Base-by-base conservation (phyloP, 2,888 invertebrate species). In the Desoria tigrina region DNA sequence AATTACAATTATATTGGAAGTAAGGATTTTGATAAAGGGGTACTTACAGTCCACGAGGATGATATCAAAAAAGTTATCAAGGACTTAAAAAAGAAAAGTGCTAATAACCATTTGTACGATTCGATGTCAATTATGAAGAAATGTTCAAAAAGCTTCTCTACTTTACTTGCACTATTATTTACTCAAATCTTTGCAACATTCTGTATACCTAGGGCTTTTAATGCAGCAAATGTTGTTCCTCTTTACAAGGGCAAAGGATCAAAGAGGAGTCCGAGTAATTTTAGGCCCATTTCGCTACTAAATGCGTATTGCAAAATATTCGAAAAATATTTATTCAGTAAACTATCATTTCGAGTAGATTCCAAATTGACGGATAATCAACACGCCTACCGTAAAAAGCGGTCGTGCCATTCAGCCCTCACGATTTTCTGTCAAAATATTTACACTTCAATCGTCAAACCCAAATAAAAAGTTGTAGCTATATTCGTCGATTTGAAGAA, bases 401-500 rank as follows among this genome's bases (percentile, higher is more conserved):
- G 64, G 57, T 77, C 76, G 1, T 74, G 70, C 23, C 51, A 65
- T 11, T 67, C 71, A 18, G 74, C 71, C 37, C 37, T 76, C 1
- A 24, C 58, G 14, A 39, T 61, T 4, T 66, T 73, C 9, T 63
- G 61, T 1, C 26, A 71, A 28, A 66, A 67, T 66, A 51, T 77
- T n/a, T 60, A 63, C n/a, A 49, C 63, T 1, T 24, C 58, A 4
- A 50, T 77, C 2, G 73, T 74, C 11, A 39, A 51, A n/a, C 18
- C 14, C 1, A 51, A 28, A 24, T 57, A 26, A 0, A 61, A 62
- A 51, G 68, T 68, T 0, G 49, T 65, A 9, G 67, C 67, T 23
- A 27, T 71, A 9, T 68, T 71, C 45, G 51, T 71, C 14, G 71
- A 68, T 51, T 74, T 77, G 24, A 56, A 60, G 1, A 76, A 77